Evolutionary conservation across 2,113 vertebrate species (phyloP), one percentile per base, ranked within the genome.

Genomic region (Mystacornis crossleyi): DNA sequence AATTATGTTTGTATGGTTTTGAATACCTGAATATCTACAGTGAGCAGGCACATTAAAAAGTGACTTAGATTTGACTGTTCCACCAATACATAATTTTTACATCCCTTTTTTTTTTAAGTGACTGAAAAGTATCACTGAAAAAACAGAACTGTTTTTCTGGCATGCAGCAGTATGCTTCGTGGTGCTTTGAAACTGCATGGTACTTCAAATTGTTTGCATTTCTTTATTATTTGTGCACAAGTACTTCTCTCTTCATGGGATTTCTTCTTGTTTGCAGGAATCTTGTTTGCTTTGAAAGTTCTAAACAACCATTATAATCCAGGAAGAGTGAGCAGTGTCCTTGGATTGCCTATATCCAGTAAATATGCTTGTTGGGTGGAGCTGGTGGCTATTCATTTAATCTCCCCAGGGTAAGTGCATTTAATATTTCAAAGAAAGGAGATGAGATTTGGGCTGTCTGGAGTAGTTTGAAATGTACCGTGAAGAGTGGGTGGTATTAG

Each of bases 241-340:
- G 4, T 62, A 36, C 38, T 75, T 86, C 36, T 74, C 36, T 61
- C 70, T 57, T 77, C 17, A 45, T 71, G 36, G 80, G 36, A 70
- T 94, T 87, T 19, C 29, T 95, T 95, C 78, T 97, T 67, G 65
- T 38, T 98, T 98, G 61, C 73, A 99, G 99, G 99, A 64, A 99
- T 99, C 86, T 92, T 99, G 93, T 99, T 99, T 98, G 99, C 98
- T 75, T 98, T 99, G 97, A 99, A 99, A 97, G 99, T 99, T 88
- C 98, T 99, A 61, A 99, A 96, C 95, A 99, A 99, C 97, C 92
- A 99, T 94, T 99, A 99, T 91, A 95, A 98, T 71, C 99, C 99
- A 7, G 99, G 99, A 83, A 98, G 98, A 40, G 95, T 98, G 67
- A 98, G 97, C 75, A 98, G 74, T 24, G 57, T 99, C 83, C 66